A percentile compares a stretch with the other conserved stretches of the same genome.
Conservation (phyloP, 2,113 vertebrate genomes). For the Podiceps cristatus region DNA sequence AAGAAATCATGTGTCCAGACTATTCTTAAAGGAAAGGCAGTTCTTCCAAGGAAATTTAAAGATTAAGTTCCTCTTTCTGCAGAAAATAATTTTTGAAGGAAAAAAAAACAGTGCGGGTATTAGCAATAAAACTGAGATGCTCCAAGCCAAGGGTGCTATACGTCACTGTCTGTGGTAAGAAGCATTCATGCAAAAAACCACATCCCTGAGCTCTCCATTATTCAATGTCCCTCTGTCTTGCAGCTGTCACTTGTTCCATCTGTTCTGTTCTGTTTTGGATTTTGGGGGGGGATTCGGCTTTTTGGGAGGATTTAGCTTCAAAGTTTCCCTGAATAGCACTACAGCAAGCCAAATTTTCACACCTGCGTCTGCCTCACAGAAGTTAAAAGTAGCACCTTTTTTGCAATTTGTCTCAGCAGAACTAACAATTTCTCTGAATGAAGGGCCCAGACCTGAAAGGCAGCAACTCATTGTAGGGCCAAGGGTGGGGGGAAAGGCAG, state of each 20-base stretch:
- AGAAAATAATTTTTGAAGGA: not conserved
- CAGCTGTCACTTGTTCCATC: not conserved
- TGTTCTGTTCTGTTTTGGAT: not conserved
- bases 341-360: not conserved
- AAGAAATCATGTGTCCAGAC: accelerated
- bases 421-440: not conserved
- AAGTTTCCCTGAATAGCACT: not conserved
- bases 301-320: not conserved
- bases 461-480: not conserved
- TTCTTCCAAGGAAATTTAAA: not conserved
- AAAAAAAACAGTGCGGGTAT: not conserved
- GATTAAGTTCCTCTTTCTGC: not conserved
- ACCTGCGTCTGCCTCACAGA: not conserved
- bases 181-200: not conserved
- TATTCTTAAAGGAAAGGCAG: not conserved
- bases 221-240: not conserved
- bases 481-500: not conserved
- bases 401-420: not conserved
- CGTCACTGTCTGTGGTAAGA: not conserved
- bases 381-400: not conserved
- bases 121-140: not conserved
- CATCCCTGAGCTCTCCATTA: not conserved
- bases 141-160: not conserved
- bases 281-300: no score
- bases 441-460: not conserved